phyloP scores from a whole-genome alignment of 2,797 vertebrate species.

The Myioborus miniatus region DNA sequence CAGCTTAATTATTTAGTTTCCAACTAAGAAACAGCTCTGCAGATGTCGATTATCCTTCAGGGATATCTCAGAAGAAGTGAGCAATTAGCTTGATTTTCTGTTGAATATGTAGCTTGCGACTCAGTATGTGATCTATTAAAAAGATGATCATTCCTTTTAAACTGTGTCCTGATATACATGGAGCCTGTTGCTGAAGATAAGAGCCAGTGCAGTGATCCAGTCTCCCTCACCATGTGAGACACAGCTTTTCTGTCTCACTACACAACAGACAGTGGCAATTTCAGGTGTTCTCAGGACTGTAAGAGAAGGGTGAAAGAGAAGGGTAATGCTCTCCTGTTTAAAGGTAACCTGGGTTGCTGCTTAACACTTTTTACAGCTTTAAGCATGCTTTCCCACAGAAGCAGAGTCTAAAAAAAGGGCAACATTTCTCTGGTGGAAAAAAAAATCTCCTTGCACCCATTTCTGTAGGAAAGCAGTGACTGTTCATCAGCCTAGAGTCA shows the following conservation, averaged over 20 bases:
- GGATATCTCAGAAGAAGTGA: slow-evolving; percentile 77
- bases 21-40: slow-evolving; percentile 70
- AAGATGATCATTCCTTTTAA: slow-evolving; percentile 75
- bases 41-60: slow-evolving; percentile 77
- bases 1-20: slow-evolving; percentile 76
- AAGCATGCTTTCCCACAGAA: neutral
- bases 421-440: neutral
- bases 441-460: neutral
- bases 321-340: neutral
- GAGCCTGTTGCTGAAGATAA: slow-evolving; percentile 67
- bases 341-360: neutral
- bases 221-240: slow-evolving; percentile 40
- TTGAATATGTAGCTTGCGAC: slow-evolving; percentile 78
- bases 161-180: slow-evolving; percentile 63
- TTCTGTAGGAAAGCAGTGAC: neutral
- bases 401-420: neutral
- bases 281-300: slow-evolving; percentile 31
- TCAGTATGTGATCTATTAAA: slow-evolving; percentile 79
- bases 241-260: neutral
- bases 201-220: slow-evolving; percentile 64
- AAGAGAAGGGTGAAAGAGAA: neutral
- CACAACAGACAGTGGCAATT: slow-evolving; percentile 18
- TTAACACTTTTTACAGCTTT: neutral
- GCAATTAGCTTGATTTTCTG: slow-evolving; percentile 83
- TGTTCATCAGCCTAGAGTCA: neutral